A percentile compares a stretch with the other conserved stretches of the same genome.
phyloP scores from a whole-genome alignment of 2,113 vertebrate species.

The Phrynocephalus versicolor region DNA sequence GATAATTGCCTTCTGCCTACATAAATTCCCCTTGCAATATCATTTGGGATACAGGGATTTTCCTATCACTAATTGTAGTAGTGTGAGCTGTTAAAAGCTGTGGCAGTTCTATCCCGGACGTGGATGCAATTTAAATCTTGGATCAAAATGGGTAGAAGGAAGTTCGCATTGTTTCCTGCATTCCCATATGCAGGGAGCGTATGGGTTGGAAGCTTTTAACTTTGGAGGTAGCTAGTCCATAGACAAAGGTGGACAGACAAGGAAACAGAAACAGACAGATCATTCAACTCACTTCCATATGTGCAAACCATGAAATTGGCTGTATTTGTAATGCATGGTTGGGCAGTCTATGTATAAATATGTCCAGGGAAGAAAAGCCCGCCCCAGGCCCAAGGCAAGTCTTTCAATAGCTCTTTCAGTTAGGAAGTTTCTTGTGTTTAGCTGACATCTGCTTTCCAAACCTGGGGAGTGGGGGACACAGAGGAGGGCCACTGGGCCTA shows the following conservation, averaged over 20 bases:
- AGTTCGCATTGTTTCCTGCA: slow-evolving; percentile 37
- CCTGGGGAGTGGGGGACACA: too few relatives aligned
- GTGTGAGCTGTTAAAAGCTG: slow-evolving; percentile 57
- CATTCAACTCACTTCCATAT: too few relatives aligned
- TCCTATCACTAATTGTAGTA: slow-evolving; percentile 63
- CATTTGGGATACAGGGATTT: slow-evolving; percentile 57
- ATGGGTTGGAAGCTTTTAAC: not conserved
- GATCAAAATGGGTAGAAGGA: slow-evolving; percentile 29
- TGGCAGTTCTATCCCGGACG: slow-evolving; percentile 58
- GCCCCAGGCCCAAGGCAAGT: too few relatives aligned
- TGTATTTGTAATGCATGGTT: too few relatives aligned
- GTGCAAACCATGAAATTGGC: too few relatives aligned
- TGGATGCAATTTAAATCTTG: slow-evolving; percentile 53
- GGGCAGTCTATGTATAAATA: too few relatives aligned
- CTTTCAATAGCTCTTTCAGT: too few relatives aligned
- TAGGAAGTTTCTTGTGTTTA: too few relatives aligned
- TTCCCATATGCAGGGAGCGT: not conserved
- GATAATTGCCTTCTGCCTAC: slow-evolving; percentile 68
- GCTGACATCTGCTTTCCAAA: too few relatives aligned
- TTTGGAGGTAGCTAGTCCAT: slow-evolving; percentile 3
- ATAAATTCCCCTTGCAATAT: slow-evolving; percentile 62
- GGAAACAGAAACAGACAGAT: not conserved
- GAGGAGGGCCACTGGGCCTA: too few relatives aligned
- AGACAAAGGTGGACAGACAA: not conserved
- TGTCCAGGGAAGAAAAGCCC: too few relatives aligned